phyloP scores from a whole-genome alignment of 2,888 invertebrate genomes.

The Athalia circularis region DNA sequence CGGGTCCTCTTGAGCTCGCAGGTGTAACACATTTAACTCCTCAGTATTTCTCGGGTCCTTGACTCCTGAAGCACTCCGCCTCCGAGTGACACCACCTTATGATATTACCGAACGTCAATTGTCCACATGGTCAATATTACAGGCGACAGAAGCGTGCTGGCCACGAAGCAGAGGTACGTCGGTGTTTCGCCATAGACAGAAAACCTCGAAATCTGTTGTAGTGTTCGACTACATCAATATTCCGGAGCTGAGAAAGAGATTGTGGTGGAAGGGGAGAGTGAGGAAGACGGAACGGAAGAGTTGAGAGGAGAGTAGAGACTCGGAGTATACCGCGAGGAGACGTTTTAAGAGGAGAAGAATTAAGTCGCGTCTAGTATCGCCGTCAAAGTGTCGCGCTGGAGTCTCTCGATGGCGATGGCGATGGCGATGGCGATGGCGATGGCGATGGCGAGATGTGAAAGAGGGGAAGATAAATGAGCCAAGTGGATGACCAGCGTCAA shows the following conservation, averaged over 20 bases:
- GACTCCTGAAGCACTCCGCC: conserved; percentile 20
- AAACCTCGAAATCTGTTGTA: conserved; percentile 33
- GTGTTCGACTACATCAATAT: conserved; percentile 33
- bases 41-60: conserved; percentile 5
- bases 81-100: conserved; percentile 9
- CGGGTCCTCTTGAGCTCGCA: conserved; percentile 24
- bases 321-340: not conserved
- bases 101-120: conserved; percentile 20
- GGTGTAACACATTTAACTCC: conserved; percentile 20
- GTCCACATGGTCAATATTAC: conserved; percentile 19
- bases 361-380: conserved; percentile 37
- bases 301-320: not conserved
- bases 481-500: conserved; percentile 43
- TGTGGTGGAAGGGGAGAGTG: not conserved
- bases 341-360: conserved; percentile 34
- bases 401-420: too few relatives aligned
- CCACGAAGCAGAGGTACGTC: not conserved
- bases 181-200: conserved; percentile 34
- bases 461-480: conserved; percentile 43
- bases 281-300: not conserved
- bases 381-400: conserved; percentile 39
- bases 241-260: conserved; percentile 6
- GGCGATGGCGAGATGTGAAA: conserved; percentile 19
- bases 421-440: too few relatives aligned
- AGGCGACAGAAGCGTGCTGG: conserved; percentile 24